phyloP scores from a whole-genome alignment of 2,113 vertebrate species.

The Periophthalmus modestus region DNA sequence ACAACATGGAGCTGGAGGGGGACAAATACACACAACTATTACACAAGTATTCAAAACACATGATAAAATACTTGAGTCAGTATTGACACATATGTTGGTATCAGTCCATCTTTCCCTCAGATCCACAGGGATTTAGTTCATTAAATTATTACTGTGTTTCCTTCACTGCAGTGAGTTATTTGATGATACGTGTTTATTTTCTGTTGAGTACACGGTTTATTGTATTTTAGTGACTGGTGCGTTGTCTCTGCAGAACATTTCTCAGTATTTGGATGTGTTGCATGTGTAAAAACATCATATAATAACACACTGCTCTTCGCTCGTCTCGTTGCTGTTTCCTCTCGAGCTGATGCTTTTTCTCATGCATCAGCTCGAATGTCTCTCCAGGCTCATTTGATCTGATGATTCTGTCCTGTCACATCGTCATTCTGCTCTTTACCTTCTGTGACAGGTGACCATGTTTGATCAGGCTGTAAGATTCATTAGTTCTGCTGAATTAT shows the following conservation, averaged over 20 bases:
- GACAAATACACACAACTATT: no score
- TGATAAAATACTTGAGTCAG: no score
- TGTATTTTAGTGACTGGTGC: slow-evolving; percentile 54
- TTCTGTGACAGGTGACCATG: slow-evolving; percentile 18
- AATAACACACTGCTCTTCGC: slow-evolving; percentile 28
- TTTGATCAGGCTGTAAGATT: slow-evolving; percentile 35
- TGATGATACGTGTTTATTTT: no score
- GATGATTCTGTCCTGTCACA: slow-evolving; percentile 27
- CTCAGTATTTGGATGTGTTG: slow-evolving; percentile 48
- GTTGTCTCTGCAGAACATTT: slow-evolving; percentile 28
- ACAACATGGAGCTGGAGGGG: no score
- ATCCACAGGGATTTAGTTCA: no score
- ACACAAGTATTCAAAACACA: no score
- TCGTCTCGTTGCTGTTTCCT: slow-evolving; percentile 24
- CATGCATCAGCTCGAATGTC: slow-evolving; percentile 40
- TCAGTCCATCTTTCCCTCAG: no score
- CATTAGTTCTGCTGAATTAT: no score
- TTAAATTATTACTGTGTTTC: no score
- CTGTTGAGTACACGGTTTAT: no score
- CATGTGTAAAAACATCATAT: slow-evolving; percentile 38
- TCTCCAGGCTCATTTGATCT: slow-evolving; percentile 50
- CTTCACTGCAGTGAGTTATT: no score
- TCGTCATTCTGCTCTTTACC: slow-evolving; percentile 27
- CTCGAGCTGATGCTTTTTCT: slow-evolving; percentile 37
- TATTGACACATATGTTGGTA: no score